These are phyloP conservation scores for Xestia c-nigrum DNA, from an alignment of 2,888 invertebrate genomes.

Conservation along the genomic window DNA sequence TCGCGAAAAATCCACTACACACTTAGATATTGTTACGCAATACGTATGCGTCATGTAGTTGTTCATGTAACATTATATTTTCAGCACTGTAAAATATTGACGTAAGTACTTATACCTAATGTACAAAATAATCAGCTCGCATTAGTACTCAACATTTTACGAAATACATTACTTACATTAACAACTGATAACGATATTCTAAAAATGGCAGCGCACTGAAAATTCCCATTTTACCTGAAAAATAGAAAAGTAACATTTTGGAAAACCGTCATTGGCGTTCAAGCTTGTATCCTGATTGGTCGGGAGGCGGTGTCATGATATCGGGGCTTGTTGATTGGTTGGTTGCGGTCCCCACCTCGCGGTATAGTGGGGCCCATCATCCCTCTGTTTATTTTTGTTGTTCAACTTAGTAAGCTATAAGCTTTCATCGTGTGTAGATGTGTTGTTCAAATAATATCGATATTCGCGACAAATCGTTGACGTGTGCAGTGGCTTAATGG, in stretches of 20 bases:
- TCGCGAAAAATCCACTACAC: not conserved
- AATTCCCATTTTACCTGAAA: slow-evolving; percentile 83
- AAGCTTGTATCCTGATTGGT: slow-evolving; percentile 76
- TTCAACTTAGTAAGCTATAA: slow-evolving; percentile 86
- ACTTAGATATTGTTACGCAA: not conserved
- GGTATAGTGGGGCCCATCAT: slow-evolving; percentile 81
- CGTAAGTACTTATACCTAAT: not conserved
- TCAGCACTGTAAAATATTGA: not conserved
- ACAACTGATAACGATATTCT: slow-evolving; percentile 67
- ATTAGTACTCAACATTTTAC: slow-evolving; percentile 28
- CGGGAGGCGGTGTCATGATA: slow-evolving; percentile 78
- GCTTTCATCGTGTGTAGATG: slow-evolving; percentile 81
- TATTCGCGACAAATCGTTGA: slow-evolving; percentile 52
- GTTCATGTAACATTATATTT: not conserved
- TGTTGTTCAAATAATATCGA: slow-evolving; percentile 62
- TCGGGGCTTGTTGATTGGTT: slow-evolving; percentile 75
- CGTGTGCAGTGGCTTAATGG: slow-evolving; percentile 69
- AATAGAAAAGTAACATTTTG: slow-evolving; percentile 70
- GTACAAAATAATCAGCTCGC: slow-evolving; percentile 13
- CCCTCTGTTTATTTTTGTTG: slow-evolving; percentile 89
- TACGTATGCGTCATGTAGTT: not conserved
- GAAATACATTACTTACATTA: slow-evolving; percentile 57
- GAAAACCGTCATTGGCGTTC: slow-evolving; percentile 77
- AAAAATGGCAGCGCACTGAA: slow-evolving; percentile 76
- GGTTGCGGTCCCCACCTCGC: slow-evolving; percentile 73